Conservation (phyloP, 2,797 vertebrate genomes). For the Pipistrellus pipistrellus region DNA sequence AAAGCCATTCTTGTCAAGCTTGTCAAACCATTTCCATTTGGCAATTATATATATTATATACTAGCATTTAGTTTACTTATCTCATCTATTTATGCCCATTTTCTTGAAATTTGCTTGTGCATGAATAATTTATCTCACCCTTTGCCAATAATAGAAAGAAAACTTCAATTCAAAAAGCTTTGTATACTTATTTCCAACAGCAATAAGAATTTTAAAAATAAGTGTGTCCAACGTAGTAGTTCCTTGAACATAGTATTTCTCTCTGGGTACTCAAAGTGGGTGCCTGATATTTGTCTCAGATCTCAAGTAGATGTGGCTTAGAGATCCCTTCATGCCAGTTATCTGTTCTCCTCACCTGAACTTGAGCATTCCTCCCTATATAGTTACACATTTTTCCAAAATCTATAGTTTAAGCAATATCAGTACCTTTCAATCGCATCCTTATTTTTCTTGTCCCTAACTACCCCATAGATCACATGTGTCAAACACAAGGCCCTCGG, state of each 20-base stretch:
- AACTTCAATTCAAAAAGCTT: background rate
- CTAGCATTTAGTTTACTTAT: background rate
- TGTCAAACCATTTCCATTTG: background rate
- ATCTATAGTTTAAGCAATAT: background rate
- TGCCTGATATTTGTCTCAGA: background rate
- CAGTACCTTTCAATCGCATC: background rate
- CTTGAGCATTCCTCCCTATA: background rate
- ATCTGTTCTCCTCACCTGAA: background rate
- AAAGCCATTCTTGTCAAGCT: background rate
- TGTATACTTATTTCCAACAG: background rate
- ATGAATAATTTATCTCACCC: background rate
- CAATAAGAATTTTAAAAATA: background rate
- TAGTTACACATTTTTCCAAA: background rate
- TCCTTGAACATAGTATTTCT: background rate
- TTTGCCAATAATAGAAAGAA: background rate
- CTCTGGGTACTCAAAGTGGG: background rate
- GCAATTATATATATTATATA: background rate
- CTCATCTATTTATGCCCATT: conserved; percentile 3
- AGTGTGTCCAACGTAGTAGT: background rate
- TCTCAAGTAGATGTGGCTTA: background rate
- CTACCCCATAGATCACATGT: background rate
- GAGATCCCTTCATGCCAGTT: background rate
- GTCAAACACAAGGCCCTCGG: too few species aligned
- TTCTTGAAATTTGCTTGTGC: background rate
- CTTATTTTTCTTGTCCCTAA: background rate